Conservation (phyloP, 2,888 invertebrate species). For the Tryphoninae sp. region DNA sequence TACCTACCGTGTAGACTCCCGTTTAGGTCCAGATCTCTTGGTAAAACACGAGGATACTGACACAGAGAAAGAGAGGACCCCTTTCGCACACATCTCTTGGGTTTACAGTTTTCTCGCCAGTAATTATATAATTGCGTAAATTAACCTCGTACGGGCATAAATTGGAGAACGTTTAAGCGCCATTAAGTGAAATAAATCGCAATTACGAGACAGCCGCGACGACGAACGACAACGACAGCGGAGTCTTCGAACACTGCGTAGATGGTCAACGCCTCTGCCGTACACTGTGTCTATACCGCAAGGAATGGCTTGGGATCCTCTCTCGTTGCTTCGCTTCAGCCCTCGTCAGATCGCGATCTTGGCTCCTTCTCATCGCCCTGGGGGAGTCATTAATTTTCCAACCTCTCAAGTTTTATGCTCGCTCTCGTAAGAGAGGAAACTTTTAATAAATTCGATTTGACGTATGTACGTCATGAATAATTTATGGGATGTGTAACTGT, state of each 20-base stretch:
- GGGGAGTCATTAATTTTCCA: conserved; percentile 66
- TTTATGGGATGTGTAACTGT: conserved; percentile 51
- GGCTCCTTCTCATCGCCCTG: conserved; percentile 23
- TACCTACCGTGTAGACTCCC: conserved; percentile 23
- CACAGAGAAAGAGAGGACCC: conserved; percentile 1
- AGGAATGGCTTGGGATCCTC: conserved; percentile 23
- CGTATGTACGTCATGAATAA: conserved; percentile 58
- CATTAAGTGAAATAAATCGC: conserved; percentile 80
- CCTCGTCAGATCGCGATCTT: conserved; percentile 10
- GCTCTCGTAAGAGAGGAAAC: conserved; percentile 15
- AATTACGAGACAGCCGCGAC: conserved; percentile 74
- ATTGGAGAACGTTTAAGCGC: conserved; percentile 78
- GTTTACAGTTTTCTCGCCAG: conserved; percentile 68
- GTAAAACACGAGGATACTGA: conserved; percentile 37
- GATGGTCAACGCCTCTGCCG: conserved; percentile 65
- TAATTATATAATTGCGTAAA: conserved; percentile 80
- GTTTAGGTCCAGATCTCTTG: conserved; percentile 29
- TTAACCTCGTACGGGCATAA: conserved; percentile 77
- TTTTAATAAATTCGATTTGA: conserved; percentile 66
- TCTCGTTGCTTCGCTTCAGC: conserved; percentile 33
- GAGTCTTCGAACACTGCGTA: conserved; percentile 55
- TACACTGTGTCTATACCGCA: not conserved
- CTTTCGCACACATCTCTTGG: conserved; percentile 25
- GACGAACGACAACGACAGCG: conserved; percentile 61
- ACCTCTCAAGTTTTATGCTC: not conserved